Percentiles rank a stretch among this genome's conserved stretches.
Evolutionary conservation across 2,888 invertebrate genomes (phyloP).

Genomic region (Diabrotica balteata): DNA sequence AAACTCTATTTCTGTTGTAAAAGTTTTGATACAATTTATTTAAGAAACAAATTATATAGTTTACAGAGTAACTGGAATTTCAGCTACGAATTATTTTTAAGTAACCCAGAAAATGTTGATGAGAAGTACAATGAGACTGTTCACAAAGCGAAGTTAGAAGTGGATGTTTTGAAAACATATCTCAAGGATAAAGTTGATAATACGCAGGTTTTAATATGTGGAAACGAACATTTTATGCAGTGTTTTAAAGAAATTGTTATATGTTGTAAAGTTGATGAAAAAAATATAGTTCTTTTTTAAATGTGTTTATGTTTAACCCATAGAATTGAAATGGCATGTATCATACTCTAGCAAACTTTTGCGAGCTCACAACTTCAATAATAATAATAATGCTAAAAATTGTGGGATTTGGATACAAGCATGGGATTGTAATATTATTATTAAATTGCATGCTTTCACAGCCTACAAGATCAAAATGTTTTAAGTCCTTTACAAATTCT

Average conservation of each 20-base stretch:
- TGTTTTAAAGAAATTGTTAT: conserved; percentile 57
- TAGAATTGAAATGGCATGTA: no score
- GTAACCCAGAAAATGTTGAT: conserved; percentile 36
- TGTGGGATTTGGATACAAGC: no score
- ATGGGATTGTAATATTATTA: no score
- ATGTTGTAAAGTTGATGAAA: conserved; percentile 47
- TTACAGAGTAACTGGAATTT: conserved; percentile 78
- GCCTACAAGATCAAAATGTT: no score
- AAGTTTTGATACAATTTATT: conserved; percentile 65
- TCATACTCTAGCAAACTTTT: no score
- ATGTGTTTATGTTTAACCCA: no score
- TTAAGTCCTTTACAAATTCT: no score
- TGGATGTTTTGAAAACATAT: conserved; percentile 49
- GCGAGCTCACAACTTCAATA: no score
- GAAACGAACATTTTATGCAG: conserved; percentile 66
- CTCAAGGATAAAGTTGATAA: conserved; percentile 51
- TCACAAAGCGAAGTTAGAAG: conserved; percentile 54
- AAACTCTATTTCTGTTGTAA: conserved; percentile 70
- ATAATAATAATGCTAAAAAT: no score
- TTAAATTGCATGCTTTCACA: no score
- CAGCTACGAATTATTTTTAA: conserved; percentile 68
- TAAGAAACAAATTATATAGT: conserved; percentile 68
- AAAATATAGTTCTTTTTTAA: conserved; percentile 60
- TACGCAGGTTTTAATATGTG: conserved; percentile 68
- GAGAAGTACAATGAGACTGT: conserved; percentile 66